Evolutionary conservation across 2,797 vertebrate species (phyloP).

Genomic region (Notolepis coatsorum): DNA sequence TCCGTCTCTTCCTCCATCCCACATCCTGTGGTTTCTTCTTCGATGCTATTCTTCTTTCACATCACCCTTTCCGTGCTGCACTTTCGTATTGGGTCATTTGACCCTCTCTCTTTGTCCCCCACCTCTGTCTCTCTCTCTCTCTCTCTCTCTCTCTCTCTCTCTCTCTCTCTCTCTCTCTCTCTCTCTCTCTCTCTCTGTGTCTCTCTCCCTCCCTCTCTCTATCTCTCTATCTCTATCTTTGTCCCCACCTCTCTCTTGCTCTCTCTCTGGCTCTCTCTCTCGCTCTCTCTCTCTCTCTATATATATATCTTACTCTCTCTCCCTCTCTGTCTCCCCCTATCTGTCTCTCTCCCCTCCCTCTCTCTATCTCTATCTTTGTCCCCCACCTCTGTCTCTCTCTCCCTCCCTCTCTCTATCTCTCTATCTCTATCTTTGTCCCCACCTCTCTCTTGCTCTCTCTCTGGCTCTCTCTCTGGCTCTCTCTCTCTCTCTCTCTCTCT

Average conservation of each 20-base stretch:
- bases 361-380: neutral
- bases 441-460: neutral
- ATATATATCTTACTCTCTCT: too few species aligned
- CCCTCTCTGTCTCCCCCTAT: constrained; percentile 2
- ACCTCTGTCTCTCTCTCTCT: too few species aligned
- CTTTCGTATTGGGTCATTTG: too few species aligned
- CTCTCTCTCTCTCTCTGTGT: neutral
- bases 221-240: too few species aligned
- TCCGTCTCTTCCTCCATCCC: neutral
- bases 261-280: too few species aligned
- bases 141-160: too few species aligned
- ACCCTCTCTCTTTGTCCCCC: too few species aligned
- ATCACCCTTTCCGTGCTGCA: too few species aligned
- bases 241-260: too few species aligned
- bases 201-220: neutral
- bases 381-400: constrained; percentile 3
- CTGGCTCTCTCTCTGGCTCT: too few species aligned
- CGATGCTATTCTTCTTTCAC: neutral
- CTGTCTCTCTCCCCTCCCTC: constrained; percentile 2
- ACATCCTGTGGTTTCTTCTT: neutral
- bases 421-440: neutral
- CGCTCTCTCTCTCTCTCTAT: too few species aligned
- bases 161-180: neutral
- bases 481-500: neutral
- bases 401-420: constrained; percentile 6